A percentile compares a stretch with the other conserved stretches of the same genome.
Evolutionary conservation across 2,113 vertebrate species (phyloP).

Genomic region (Sorex fumeus): DNA sequence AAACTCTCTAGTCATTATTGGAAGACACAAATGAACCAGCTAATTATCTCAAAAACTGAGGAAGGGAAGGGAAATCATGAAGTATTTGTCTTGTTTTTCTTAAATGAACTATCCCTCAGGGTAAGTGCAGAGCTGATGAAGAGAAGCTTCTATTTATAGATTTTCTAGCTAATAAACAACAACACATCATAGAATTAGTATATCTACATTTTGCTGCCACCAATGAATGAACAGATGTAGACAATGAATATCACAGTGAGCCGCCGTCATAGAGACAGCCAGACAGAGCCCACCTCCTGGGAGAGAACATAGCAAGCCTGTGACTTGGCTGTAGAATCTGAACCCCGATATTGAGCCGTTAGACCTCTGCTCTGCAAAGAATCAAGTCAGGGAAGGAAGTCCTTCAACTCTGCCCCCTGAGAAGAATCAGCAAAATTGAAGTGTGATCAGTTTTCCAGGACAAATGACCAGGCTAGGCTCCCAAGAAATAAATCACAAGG

Average conservation of each 20-base stretch:
- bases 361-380: neutral
- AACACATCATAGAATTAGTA: neutral
- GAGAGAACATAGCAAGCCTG: neutral
- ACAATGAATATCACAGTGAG: neutral
- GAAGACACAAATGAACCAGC: constrained; percentile 60
- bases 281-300: neutral
- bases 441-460: neutral
- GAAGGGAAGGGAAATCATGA: constrained; percentile 35
- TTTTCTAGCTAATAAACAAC: constrained; percentile 67
- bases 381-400: neutral
- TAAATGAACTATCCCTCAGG: constrained; percentile 61
- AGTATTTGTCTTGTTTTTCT: constrained; percentile 62
- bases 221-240: neutral
- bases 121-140: constrained; percentile 54
- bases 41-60: constrained; percentile 57
- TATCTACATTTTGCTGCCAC: neutral
- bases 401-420: neutral
- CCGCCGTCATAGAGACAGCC: neutral
- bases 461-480: neutral
- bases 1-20: constrained; percentile 39
- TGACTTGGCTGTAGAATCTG: neutral
- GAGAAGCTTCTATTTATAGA: constrained; percentile 66
- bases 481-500: constrained; percentile 12
- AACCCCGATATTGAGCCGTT: constrained; percentile 3
- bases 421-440: neutral